Evolutionary conservation across 1,140 invertebrate genomes (phyloP).

Genomic region (Pristionchus pacificus): DNA sequence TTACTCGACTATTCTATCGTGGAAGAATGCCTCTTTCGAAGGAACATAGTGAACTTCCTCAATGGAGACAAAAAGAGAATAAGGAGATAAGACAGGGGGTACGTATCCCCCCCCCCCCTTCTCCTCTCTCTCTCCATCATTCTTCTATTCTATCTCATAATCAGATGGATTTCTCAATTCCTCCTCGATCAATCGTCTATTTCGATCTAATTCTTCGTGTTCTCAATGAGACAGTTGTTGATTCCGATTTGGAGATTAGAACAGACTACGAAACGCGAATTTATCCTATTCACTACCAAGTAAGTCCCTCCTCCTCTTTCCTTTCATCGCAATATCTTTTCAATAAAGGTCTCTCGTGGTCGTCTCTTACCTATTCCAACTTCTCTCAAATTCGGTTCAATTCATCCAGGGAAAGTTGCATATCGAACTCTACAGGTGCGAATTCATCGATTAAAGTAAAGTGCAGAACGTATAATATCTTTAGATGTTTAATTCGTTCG

Average conservation of each 20-base stretch:
- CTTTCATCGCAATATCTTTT: conserved; percentile 28
- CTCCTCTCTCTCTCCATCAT: no score
- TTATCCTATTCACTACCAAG: conserved; percentile 20
- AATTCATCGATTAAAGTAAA: not conserved
- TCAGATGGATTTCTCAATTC: conserved; percentile 12
- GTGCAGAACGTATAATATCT: conserved; percentile 22
- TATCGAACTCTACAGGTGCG: conserved; percentile 62
- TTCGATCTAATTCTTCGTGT: conserved; percentile 21
- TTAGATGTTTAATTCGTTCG: conserved; percentile 48
- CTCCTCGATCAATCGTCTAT: not conserved
- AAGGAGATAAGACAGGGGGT: conserved; percentile 25
- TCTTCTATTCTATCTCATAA: conserved; percentile 9
- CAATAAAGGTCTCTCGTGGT: conserved; percentile 62
- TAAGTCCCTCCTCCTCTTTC: conserved; percentile 21
- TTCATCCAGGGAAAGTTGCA: conserved; percentile 74
- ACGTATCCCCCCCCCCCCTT: no score
- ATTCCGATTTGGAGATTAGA: conserved; percentile 15
- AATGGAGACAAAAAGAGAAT: conserved; percentile 15
- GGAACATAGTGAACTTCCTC: conserved; percentile 5
- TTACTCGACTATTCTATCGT: conserved; percentile 24
- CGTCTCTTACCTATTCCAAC: conserved; percentile 80
- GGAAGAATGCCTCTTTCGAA: conserved; percentile 13
- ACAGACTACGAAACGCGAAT: conserved; percentile 22
- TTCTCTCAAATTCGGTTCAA: conserved; percentile 68
- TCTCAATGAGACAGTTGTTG: not conserved